Evolutionary conservation across 2,888 invertebrate species (phyloP), one percentile per base, ranked within the genome.

Genomic region (Pyrrhosoma nymphula): DNA sequence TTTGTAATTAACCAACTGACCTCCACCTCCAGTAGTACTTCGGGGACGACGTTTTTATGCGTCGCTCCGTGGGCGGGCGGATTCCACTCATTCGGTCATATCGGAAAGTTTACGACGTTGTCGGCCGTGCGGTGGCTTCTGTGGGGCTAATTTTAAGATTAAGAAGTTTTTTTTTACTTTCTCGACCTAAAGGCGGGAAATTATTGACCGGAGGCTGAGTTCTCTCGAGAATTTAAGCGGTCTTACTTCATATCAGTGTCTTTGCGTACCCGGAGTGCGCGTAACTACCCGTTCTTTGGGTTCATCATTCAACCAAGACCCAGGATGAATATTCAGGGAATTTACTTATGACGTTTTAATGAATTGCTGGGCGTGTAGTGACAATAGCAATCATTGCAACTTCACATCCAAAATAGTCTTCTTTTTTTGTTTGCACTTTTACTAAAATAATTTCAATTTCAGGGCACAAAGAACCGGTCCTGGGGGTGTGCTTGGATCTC

Each of bases 81-180:
- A 82, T 82, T 82, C 35, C 82, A 26, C 82, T 82, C 82, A 82
- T 30, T 82, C 35, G 82, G 82, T 82, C 82, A 82, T 82, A 35
- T 82, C 35, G 82, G 35, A 35, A 82, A 82, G 35, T 82, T 82
- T 82, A 82, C 82, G 82, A 82, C 26, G 82, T 14, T 82, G 82
- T 35, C 82, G 82, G 82, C 82, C 8, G 69, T 23, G 35, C 30
- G 82, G 82, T 35, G 35, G 82, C 82, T 82, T 82, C 82, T 82
- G 35, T 35, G 16, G 12, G 35, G 35, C 16, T 82, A 82, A 82
- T 82, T 82, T n/a, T 23, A 82, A 35, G 82, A 35, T n/a, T n/a
- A 69, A n/a, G 69, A n/a, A 10, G n/a, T 4, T 69, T 69, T 10
- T 60, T 60, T 60, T 69, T 69, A n/a, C 6, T n/a, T n/a, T 69